These are phyloP conservation scores for Netelia fuscicornis DNA, from an alignment of 2,888 invertebrate species.

Conservation along the genomic window DNA sequence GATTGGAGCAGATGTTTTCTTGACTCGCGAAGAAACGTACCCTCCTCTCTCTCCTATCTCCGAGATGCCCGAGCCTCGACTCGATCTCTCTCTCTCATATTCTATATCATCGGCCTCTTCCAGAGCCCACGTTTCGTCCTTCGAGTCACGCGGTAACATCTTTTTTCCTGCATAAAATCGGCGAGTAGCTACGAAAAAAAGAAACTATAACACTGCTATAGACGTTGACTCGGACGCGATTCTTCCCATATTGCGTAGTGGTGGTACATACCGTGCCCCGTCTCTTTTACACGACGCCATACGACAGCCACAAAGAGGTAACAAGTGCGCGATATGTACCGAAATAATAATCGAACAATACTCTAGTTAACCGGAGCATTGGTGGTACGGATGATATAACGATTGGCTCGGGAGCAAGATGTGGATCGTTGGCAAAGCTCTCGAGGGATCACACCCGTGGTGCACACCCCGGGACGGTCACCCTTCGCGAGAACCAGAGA, in stretches of 20 bases:
- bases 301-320: slow-evolving; percentile 80
- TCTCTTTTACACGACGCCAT: slow-evolving; percentile 36
- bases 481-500: slow-evolving; percentile 54
- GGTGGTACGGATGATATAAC: slow-evolving; percentile 69
- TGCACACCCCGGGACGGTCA: slow-evolving; percentile 49
- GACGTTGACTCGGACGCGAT: not conserved
- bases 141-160: not conserved
- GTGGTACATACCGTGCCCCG: not conserved
- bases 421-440: slow-evolving; percentile 67
- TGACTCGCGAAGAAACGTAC: slow-evolving; percentile 67
- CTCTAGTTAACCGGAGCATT: slow-evolving; percentile 82
- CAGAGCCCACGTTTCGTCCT: not conserved
- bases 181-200: not conserved
- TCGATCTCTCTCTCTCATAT: not conserved
- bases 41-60: slow-evolving; percentile 51
- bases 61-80: slow-evolving; percentile 23
- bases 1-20: slow-evolving; percentile 76
- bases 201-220: not conserved
- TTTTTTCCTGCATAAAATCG: not conserved
- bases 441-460: slow-evolving; percentile 76
- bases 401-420: slow-evolving; percentile 32
- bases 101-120: not conserved
- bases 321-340: slow-evolving; percentile 85
- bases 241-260: slow-evolving; percentile 21
- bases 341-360: slow-evolving; percentile 85